Percentiles rank a stretch among this genome's conserved stretches.
These are phyloP conservation scores for Bombus huntii DNA, from an alignment of 1,140 invertebrate species.

Conservation along the genomic window DNA sequence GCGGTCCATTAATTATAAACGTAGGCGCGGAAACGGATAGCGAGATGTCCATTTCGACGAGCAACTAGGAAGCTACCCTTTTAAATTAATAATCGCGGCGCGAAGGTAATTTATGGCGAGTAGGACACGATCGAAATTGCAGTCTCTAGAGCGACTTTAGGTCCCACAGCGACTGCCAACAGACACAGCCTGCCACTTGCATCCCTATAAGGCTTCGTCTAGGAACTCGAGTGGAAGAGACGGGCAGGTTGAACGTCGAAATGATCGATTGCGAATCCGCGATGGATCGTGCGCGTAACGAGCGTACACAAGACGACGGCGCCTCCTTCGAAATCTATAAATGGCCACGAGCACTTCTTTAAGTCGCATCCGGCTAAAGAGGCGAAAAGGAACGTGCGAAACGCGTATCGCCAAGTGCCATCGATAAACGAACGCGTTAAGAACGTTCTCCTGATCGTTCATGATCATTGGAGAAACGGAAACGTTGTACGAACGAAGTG, in stretches of 20 bases:
- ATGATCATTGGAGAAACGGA: not conserved
- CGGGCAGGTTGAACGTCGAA: conserved; percentile 35
- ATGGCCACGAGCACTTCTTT: not conserved
- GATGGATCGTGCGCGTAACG: conserved; percentile 20
- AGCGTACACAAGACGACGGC: not conserved
- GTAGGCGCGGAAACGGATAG: not conserved
- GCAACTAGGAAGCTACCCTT: not conserved
- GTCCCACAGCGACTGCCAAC: not conserved
- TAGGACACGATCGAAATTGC: not conserved
- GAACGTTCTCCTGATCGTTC: not conserved
- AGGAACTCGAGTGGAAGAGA: conserved; percentile 33
- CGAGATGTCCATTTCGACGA: not conserved
- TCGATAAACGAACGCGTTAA: not conserved
- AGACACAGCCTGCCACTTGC: not conserved
- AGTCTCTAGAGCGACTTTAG: not conserved
- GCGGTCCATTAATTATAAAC: not conserved
- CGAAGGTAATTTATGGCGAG: conserved; percentile 35
- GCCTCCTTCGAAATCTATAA: conserved; percentile 4
- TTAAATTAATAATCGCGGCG: not conserved
- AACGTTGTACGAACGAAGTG: not conserved
- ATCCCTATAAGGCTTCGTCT: conserved; percentile 51
- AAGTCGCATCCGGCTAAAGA: not conserved
- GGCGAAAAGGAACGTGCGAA: not conserved
- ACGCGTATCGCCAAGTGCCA: not conserved
- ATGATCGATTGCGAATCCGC: conserved; percentile 41